Evolutionary conservation across 2,797 vertebrate species (phyloP).

Genomic region (Psittacula derbiana): DNA sequence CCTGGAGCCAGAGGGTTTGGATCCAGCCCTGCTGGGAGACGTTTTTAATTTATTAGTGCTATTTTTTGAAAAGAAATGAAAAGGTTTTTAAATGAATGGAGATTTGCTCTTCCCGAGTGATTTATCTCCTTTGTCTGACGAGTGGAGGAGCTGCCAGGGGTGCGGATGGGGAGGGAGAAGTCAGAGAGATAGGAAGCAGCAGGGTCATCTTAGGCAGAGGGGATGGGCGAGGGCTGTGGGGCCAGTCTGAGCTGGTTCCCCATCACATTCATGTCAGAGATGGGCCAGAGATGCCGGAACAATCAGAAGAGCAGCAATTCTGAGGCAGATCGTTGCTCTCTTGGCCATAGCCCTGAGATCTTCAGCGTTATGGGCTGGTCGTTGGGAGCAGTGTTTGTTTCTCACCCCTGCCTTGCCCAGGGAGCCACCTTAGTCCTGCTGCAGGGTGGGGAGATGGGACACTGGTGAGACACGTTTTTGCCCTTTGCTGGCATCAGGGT

Average conservation of each 20-base stretch:
- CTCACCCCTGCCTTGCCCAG: not conserved
- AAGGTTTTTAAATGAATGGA: conserved; percentile 3
- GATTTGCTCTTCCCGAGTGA: conserved; percentile 32
- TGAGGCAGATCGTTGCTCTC: not conserved
- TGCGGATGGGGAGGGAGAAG: not conserved
- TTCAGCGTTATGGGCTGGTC: not conserved
- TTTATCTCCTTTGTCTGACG: conserved; percentile 28
- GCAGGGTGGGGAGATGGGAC: not conserved
- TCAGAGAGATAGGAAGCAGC: not conserved
- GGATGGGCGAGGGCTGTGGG: fast-evolving
- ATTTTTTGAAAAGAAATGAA: not conserved
- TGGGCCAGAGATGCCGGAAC: not conserved
- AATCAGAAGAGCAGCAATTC: not conserved
- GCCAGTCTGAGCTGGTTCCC: not conserved
- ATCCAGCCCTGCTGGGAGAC: conserved; percentile 6
- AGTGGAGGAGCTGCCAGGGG: not conserved
- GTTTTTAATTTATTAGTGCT: conserved; percentile 42
- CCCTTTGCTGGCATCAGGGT: not conserved
- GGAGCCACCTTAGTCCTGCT: not conserved
- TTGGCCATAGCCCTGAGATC: not conserved
- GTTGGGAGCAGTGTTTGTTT: not conserved
- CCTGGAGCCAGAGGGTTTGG: conserved; percentile 41
- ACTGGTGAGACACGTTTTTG: fast-evolving
- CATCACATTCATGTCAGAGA: fast-evolving
- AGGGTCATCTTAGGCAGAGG: not conserved